phyloP scores from a whole-genome alignment of 2,113 vertebrate species.

The Cyprichromis sp. region DNA sequence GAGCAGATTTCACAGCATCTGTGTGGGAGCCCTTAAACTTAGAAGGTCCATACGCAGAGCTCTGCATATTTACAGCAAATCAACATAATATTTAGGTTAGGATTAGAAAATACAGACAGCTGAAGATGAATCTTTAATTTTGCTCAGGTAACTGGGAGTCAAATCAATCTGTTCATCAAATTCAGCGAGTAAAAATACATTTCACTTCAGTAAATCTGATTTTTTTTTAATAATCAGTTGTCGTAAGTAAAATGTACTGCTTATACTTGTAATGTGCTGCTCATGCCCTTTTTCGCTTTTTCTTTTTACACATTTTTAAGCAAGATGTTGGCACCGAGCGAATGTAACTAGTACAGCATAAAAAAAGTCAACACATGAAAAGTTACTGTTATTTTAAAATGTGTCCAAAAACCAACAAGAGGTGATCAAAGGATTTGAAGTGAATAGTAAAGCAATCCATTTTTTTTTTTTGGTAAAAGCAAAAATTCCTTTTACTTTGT shows the following conservation, averaged over 20 bases:
- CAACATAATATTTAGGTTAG: slow-evolving; percentile 57
- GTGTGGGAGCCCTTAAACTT: slow-evolving; percentile 64
- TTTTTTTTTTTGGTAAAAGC: background rate
- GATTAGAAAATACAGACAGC: slow-evolving; percentile 38
- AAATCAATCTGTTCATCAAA: slow-evolving; percentile 15
- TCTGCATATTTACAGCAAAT: slow-evolving; percentile 60
- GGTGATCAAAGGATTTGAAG: background rate
- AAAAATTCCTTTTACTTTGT: background rate
- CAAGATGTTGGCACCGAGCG: background rate
- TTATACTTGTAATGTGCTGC: background rate
- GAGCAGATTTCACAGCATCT: slow-evolving; percentile 72
- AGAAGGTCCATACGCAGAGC: slow-evolving; percentile 49
- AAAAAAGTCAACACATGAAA: background rate
- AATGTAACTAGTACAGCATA: background rate
- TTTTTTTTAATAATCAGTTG: background rate
- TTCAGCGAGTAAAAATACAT: background rate
- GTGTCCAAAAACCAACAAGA: background rate
- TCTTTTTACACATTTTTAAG: background rate
- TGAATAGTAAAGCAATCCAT: background rate
- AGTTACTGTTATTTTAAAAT: background rate
- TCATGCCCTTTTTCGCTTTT: background rate
- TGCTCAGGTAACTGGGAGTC: slow-evolving; percentile 12
- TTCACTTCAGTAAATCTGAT: background rate
- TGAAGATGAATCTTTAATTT: slow-evolving; percentile 28
- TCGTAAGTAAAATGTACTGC: background rate